These are phyloP conservation scores for Tor tambroides DNA, from an alignment of 2,113 vertebrate genomes.

Conservation along the genomic window DNA sequence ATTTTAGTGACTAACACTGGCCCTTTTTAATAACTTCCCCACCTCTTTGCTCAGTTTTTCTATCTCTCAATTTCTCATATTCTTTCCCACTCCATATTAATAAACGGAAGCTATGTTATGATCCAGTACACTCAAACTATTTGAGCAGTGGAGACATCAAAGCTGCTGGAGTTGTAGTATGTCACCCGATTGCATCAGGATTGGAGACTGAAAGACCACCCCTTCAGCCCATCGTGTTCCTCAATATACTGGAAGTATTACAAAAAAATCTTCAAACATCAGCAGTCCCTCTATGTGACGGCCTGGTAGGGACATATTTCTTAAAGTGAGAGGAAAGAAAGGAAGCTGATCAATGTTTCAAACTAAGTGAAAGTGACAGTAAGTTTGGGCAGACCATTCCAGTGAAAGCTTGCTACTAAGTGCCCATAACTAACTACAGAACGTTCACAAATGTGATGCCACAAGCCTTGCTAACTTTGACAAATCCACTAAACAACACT, in stretches of 20 bases:
- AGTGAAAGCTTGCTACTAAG: too few species aligned
- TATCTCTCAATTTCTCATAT: neutral
- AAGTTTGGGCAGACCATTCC: too few species aligned
- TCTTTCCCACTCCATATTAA: neutral
- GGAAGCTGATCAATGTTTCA: neutral
- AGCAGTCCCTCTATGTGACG: neutral
- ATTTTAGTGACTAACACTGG: neutral
- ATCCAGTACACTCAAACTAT: slow-evolving; percentile 14
- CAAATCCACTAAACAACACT: too few species aligned
- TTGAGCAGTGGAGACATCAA: slow-evolving; percentile 39
- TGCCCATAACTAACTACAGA: too few species aligned
- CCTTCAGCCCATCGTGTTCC: neutral
- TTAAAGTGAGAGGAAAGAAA: neutral
- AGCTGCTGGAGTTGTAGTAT: slow-evolving; percentile 25
- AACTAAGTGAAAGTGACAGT: too few species aligned
- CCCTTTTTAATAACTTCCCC: neutral
- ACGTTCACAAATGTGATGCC: too few species aligned
- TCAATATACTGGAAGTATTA: slow-evolving; percentile 8
- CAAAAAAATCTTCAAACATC: neutral
- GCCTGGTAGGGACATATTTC: neutral
- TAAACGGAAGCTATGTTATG: slow-evolving; percentile 1
- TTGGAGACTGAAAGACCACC: slow-evolving; percentile 6
- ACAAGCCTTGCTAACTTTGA: too few species aligned
- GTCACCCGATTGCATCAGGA: slow-evolving; percentile 54
- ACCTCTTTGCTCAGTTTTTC: neutral